Conservation (phyloP, 2,797 vertebrate genomes). For the Sebastes oblongus region DNA sequence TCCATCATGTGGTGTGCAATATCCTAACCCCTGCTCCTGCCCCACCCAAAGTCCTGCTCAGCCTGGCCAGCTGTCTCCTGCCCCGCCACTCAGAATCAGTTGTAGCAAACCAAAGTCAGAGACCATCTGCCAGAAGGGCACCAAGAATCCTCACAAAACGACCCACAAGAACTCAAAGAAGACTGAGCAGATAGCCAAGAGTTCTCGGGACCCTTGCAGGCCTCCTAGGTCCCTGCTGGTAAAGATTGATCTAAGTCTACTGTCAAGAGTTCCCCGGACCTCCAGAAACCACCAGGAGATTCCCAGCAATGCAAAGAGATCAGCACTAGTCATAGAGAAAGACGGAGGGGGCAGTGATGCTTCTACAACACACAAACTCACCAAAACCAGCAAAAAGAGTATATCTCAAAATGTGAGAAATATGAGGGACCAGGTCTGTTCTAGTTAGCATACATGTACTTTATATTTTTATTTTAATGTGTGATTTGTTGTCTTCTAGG, state of each 20-base stretch:
- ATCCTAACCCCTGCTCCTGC: slow-evolving; percentile 55
- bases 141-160: slow-evolving; percentile 70
- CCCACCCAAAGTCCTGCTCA: slow-evolving; percentile 52
- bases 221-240: slow-evolving; percentile 79
- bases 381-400: slow-evolving; percentile 81
- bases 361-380: slow-evolving; percentile 19
- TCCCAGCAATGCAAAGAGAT: slow-evolving; percentile 67
- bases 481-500: slow-evolving; percentile 72
- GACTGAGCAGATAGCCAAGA: slow-evolving; percentile 39
- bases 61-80: slow-evolving; percentile 63
- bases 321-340: slow-evolving; percentile 11
- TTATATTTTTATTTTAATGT: neutral
- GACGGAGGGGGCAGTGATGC: slow-evolving; percentile 59
- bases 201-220: neutral
- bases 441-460: neutral
- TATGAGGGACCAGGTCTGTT: neutral
- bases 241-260: slow-evolving; percentile 87
- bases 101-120: slow-evolving; percentile 57
- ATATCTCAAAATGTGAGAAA: slow-evolving; percentile 55
- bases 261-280: slow-evolving; percentile 83
- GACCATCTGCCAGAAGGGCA: slow-evolving; percentile 57
- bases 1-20: slow-evolving; percentile 44
- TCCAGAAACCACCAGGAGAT: slow-evolving; percentile 53
- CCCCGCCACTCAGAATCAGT: slow-evolving; percentile 47
- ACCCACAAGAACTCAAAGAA: slow-evolving; percentile 61